Evolutionary conservation across 2,797 vertebrate species (phyloP).

Genomic region (Falco novaeseelandiae): DNA sequence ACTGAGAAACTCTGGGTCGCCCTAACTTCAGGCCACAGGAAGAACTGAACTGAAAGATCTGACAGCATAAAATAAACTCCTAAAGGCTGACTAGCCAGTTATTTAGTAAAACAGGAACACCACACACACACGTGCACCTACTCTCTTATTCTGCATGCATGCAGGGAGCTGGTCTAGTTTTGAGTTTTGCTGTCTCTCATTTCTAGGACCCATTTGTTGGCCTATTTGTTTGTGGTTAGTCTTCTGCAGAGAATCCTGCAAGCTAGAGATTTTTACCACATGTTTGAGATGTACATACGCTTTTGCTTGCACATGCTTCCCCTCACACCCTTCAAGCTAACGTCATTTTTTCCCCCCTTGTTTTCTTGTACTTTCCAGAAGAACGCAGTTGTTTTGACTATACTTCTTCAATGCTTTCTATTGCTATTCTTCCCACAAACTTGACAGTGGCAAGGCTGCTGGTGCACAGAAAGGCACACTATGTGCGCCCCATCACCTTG

Average conservation of each 20-base stretch:
- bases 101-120: not conserved
- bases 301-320: not conserved
- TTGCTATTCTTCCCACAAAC: not conserved
- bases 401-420: not conserved
- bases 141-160: not conserved
- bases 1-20: not conserved
- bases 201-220: not conserved
- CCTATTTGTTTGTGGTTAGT: not conserved
- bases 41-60: not conserved
- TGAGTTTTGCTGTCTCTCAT: not conserved
- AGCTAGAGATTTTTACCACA: not conserved
- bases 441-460: not conserved
- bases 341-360: rapidly evolving
- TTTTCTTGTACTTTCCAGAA: not conserved
- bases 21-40: not conserved
- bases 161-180: not conserved
- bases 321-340: not conserved
- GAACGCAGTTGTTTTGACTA: not conserved
- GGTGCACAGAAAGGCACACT: rapidly evolving
- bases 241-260: not conserved
- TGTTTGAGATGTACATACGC: rapidly evolving
- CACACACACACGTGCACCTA: not conserved
- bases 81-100: not conserved
- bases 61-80: not conserved
- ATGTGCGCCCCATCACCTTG: not conserved